phyloP scores from a whole-genome alignment of 2,113 vertebrate genomes.

The Ciconia stormi region DNA sequence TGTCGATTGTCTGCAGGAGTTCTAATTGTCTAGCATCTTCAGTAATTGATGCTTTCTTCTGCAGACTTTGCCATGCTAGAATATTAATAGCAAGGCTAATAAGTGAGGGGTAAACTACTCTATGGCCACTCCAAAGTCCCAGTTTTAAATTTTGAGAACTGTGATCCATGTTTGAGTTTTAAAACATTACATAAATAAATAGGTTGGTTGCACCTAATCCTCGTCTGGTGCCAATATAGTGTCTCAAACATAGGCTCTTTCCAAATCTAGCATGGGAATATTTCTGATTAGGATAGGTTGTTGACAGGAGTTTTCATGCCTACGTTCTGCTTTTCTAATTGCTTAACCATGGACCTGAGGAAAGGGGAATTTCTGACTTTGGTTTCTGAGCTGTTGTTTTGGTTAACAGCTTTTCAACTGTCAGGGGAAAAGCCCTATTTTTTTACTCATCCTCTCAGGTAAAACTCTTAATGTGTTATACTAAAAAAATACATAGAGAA shows the following conservation, averaged over 20 bases:
- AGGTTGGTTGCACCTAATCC: not conserved
- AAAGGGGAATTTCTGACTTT: not conserved
- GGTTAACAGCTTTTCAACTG: not conserved
- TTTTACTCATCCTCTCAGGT: slow-evolving; percentile 9
- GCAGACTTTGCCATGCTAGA: not conserved
- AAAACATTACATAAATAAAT: not conserved
- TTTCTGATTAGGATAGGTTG: not conserved
- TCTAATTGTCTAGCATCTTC: not conserved
- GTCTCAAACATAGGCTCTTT: not conserved
- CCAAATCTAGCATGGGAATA: not conserved
- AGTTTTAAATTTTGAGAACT: not conserved
- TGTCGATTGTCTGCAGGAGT: not conserved
- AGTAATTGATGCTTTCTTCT: not conserved
- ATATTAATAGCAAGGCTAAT: not conserved
- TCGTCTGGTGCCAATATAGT: not conserved
- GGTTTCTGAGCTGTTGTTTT: not conserved
- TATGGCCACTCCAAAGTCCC: not conserved
- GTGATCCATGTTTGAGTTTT: not conserved
- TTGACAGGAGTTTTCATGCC: not conserved
- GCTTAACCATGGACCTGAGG: not conserved
- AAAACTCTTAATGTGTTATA: not conserved
- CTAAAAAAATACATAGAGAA: not conserved
- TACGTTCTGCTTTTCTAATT: not conserved
- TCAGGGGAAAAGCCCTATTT: not conserved
- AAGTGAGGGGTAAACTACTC: not conserved